A percentile compares a stretch with the other conserved stretches of the same genome.
Evolutionary conservation across 2,888 invertebrate genomes (phyloP).

Genomic region (Julus scanicus): DNA sequence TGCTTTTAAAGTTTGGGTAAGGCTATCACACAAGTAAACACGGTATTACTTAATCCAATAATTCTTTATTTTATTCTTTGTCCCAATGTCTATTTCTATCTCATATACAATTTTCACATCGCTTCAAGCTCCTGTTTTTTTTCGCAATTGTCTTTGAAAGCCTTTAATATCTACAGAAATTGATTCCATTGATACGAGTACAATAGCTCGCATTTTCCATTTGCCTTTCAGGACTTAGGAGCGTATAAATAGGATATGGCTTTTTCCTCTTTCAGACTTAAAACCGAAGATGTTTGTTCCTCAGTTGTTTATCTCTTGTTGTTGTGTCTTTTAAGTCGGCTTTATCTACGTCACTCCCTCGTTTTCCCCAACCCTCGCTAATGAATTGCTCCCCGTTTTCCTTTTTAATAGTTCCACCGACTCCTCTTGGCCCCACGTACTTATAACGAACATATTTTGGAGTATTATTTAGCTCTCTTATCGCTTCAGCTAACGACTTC

Average conservation of each 20-base stretch:
- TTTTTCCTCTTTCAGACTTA: neutral
- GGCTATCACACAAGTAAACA: too few species aligned
- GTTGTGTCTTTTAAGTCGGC: neutral
- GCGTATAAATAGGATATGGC: neutral
- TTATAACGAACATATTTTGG: neutral
- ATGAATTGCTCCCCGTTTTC: neutral
- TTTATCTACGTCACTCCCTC: neutral
- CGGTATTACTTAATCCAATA: too few species aligned
- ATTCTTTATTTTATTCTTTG: too few species aligned
- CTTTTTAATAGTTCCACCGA: neutral
- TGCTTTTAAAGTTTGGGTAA: too few species aligned
- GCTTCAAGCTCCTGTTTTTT: too few species aligned
- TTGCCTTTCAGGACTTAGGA: neutral
- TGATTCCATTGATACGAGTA: neutral
- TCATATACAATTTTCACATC: too few species aligned
- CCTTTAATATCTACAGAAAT: too few species aligned
- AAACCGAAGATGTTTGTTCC: neutral
- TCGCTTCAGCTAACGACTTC: neutral
- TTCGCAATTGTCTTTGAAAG: too few species aligned
- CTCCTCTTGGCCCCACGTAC: conserved; percentile 17
- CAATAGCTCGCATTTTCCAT: neutral
- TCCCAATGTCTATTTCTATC: too few species aligned
- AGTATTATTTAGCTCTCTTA: conserved; percentile 21
- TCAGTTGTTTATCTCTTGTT: neutral
- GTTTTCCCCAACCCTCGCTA: neutral